Evolutionary conservation across 2,888 invertebrate species (phyloP).

Genomic region (Drosophila anceps): DNA sequence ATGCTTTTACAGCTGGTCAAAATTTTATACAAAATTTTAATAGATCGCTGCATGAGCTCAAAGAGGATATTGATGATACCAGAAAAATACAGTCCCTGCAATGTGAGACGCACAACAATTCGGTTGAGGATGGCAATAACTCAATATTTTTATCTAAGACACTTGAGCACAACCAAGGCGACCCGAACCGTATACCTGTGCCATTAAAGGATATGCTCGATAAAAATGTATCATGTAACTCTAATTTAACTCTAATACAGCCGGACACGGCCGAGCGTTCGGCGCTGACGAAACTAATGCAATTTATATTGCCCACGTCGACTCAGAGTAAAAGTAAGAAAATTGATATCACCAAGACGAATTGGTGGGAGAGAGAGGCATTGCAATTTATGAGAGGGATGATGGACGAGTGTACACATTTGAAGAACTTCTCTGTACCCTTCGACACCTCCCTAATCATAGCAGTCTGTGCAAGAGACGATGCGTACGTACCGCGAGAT

Average conservation of each 20-base stretch:
- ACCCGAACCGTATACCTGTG: slow-evolving; percentile 31
- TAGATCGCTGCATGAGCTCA: slow-evolving; percentile 86
- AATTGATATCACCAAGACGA: slow-evolving; percentile 88
- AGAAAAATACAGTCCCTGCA: slow-evolving; percentile 58
- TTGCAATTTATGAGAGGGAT: slow-evolving; percentile 97
- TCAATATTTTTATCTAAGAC: slow-evolving; percentile 71
- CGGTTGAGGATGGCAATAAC: slow-evolving; percentile 22
- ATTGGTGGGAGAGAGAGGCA: slow-evolving; percentile 92
- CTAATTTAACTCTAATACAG: slow-evolving; percentile 22
- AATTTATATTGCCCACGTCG: slow-evolving; percentile 79
- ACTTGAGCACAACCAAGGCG: slow-evolving; percentile 33
- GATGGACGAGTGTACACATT: slow-evolving; percentile 99
- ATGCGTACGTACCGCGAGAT: slow-evolving; percentile 95
- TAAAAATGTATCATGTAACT: slow-evolving; percentile 29
- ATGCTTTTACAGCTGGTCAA: slow-evolving; percentile 90
- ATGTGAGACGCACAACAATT: slow-evolving; percentile 26
- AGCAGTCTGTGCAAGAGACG: slow-evolving; percentile 95
- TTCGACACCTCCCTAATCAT: slow-evolving; percentile 96
- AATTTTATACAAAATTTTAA: slow-evolving; percentile 90
- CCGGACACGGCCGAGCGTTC: slow-evolving; percentile 51
- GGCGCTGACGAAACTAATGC: slow-evolving; percentile 84
- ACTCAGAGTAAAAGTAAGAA: slow-evolving; percentile 62
- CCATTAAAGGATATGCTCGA: slow-evolving; percentile 43
- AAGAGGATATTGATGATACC: slow-evolving; percentile 83
- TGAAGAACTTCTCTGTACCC: slow-evolving; percentile 95